Conservation (phyloP, 2,113 vertebrate species). For the Mastomys coucha region DNA sequence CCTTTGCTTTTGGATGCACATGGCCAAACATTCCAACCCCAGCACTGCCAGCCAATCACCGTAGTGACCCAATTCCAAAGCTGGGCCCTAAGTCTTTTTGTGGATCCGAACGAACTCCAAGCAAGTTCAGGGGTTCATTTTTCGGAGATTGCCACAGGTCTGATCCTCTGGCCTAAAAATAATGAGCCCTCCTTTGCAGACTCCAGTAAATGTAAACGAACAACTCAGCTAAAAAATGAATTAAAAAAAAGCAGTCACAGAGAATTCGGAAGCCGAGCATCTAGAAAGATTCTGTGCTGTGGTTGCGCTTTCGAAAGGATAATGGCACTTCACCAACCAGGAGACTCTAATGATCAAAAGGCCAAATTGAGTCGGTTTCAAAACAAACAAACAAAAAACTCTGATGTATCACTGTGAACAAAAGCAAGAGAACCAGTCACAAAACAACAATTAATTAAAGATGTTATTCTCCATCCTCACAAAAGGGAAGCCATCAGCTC, state of each 20-base stretch:
- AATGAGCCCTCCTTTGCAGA: not conserved
- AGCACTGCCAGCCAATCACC: not conserved
- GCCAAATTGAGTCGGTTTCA: not conserved
- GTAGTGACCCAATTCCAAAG: not conserved
- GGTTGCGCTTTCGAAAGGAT: not conserved
- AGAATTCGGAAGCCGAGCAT: not conserved
- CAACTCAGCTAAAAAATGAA: not conserved
- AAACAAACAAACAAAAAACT: not conserved
- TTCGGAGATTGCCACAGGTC: not conserved
- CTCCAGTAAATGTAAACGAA: not conserved
- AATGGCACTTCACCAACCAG: not conserved
- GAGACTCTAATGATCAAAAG: not conserved
- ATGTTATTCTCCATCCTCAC: not conserved
- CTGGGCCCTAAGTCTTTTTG: not conserved
- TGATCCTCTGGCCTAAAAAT: not conserved
- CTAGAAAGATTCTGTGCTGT: not conserved
- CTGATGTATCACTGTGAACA: not conserved
- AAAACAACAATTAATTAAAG: not conserved
- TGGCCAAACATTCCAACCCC: not conserved
- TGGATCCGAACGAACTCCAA: not conserved
- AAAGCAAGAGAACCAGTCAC: not conserved
- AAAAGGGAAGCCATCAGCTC: not conserved
- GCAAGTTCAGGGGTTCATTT: not conserved
- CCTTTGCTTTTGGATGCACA: not conserved
- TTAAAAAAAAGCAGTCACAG: not conserved